These are phyloP conservation scores for Ommatoiulus sabulosus DNA, from an alignment of 2,888 invertebrate genomes.

Conservation along the genomic window DNA sequence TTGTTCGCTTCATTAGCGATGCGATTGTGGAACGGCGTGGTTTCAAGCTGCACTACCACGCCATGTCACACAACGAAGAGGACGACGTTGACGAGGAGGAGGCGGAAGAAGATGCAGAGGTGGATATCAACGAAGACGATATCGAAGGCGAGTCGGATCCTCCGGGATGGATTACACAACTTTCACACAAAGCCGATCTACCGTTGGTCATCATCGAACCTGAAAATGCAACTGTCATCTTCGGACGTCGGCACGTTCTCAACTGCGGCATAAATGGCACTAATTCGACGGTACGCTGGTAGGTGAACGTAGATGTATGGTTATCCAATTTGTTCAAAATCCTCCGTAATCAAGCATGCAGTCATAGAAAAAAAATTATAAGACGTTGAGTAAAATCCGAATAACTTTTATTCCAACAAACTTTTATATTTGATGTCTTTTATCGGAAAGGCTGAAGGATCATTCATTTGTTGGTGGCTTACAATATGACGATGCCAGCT, in stretches of 20 bases:
- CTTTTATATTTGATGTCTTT: too few species aligned
- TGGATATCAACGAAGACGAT: slow-evolving; percentile 16
- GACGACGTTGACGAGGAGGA: slow-evolving; percentile 50
- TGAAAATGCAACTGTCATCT: slow-evolving; percentile 61
- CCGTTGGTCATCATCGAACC: slow-evolving; percentile 58
- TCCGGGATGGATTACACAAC: neutral
- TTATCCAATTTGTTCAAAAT: too few species aligned
- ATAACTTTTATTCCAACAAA: too few species aligned
- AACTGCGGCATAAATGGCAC: slow-evolving; percentile 58
- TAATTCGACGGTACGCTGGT: slow-evolving; percentile 55
- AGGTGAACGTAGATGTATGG: neutral
- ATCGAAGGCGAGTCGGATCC: slow-evolving; percentile 20
- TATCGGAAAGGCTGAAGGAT: slow-evolving; percentile 60
- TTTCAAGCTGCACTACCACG: slow-evolving; percentile 60
- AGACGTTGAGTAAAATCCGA: too few species aligned
- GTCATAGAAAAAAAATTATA: too few species aligned
- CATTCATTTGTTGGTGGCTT: slow-evolving; percentile 59
- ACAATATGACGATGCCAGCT: slow-evolving; percentile 57
- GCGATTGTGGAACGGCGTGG: slow-evolving; percentile 61
- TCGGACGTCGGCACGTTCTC: slow-evolving; percentile 61
- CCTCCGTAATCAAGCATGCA: too few species aligned
- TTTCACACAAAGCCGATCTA: neutral
- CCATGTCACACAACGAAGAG: slow-evolving; percentile 52
- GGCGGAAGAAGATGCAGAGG: neutral
- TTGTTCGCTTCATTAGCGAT: slow-evolving; percentile 60